Base-by-base conservation (phyloP, 2,113 vertebrate species). In the Phyllostomus hastatus region DNA sequence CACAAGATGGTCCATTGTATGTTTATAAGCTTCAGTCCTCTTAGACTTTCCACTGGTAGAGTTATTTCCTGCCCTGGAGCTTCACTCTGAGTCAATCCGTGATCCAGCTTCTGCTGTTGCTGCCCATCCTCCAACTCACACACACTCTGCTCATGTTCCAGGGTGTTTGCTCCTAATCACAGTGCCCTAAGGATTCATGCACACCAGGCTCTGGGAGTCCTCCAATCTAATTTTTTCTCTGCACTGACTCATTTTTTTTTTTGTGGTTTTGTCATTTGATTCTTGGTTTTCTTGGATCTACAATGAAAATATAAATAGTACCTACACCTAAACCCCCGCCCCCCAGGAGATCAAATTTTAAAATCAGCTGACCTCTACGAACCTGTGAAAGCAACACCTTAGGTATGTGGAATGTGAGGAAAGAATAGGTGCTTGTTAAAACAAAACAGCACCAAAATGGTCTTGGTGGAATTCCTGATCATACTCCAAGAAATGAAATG, bases 291-390 rank as follows among this genome's bases (percentile, higher is more conserved):
- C 35, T 86, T 91, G 54, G 33, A 78, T 78, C 16, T 54, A 67
- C 43, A n/a, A 50, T 78, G 43, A 91, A 90, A 81, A 88, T 80
- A 90, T 80, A 90, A 92, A 57, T 84, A 85, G 81, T 48, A 64
- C 20, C 10, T 79, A 41, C 1, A 88, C 61, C 26, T 75, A 59
- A 59, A 59, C 43, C 43, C 43, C 43, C 43, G 0, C 2, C 52
- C 19, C 54, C 54, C 54, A 48, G 41, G 4, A 64, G n/a, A 81
- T 83, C 38, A 79, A 12, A 75, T 83, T 81, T 85, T 92, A 67
- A 86, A 97, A 90, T 95, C 48, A 92, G 61, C 59, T 85, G 26
- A 19, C 10, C 17, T 79, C 33, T 54, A 10, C 12, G 22, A 12
- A 57, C 48, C 35, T 17, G 17, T 64, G 75, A 95, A 84, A 79